A percentile compares a stretch with the other conserved stretches of the same genome.
These are phyloP conservation scores for Porites cylindrica DNA, from an alignment of 92 coral and sea anemone genomes.

Conservation along the genomic window DNA sequence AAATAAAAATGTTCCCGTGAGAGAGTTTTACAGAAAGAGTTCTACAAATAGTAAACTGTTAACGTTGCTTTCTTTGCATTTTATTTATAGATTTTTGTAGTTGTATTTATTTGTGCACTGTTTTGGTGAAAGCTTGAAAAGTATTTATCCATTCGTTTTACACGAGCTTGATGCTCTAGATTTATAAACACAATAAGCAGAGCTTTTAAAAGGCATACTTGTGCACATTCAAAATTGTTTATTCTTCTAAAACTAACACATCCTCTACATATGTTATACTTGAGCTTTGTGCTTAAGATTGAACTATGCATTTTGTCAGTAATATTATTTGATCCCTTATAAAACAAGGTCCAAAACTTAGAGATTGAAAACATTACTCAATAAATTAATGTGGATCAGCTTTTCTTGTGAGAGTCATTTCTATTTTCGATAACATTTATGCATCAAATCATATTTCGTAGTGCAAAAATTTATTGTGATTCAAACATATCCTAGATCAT, in stretches of 20 bases:
- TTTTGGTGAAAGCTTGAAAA: background rate
- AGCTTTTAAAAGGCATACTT: too few relatives aligned
- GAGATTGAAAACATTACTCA: background rate
- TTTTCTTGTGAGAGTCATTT: background rate
- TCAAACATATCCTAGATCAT: background rate
- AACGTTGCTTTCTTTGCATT: background rate
- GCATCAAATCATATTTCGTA: conserved; percentile 4
- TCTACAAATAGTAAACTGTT: background rate
- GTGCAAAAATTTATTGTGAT: conserved; percentile 4
- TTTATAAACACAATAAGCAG: background rate
- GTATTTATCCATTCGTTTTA: background rate
- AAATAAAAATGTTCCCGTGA: background rate
- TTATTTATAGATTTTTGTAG: background rate
- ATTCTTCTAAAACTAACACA: too few relatives aligned
- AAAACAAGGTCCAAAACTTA: background rate
- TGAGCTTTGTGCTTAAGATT: conserved; percentile 10
- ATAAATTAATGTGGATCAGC: too few relatives aligned
- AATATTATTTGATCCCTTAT: background rate
- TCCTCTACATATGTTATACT: too few relatives aligned
- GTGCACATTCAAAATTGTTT: background rate
- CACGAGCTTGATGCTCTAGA: background rate
- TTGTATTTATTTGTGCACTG: background rate
- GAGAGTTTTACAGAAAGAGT: background rate
- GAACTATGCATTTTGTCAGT: background rate
- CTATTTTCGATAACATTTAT: conserved; percentile 20